Evolutionary conservation across 2,888 invertebrate genomes (phyloP).

Genomic region (Dryobota labecula): DNA sequence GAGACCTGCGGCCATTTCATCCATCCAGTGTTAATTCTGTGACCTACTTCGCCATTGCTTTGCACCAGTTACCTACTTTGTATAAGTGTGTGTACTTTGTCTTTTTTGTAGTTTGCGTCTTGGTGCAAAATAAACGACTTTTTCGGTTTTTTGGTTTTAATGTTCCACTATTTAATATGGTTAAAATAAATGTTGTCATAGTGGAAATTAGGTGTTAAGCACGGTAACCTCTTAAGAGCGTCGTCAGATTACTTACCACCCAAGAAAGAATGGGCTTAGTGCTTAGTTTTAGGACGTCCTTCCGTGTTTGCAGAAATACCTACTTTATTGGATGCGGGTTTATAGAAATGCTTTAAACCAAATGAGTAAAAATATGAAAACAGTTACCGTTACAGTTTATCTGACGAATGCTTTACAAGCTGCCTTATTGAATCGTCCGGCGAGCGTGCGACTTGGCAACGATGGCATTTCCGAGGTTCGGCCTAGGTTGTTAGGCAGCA

Average conservation of each 20-base stretch:
- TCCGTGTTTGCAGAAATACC: not conserved
- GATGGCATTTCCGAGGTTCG: conserved; percentile 87
- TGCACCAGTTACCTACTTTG: too few relatives aligned
- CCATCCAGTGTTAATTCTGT: too few relatives aligned
- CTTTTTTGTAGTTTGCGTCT: not conserved
- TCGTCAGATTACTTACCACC: not conserved
- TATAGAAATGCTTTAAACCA: not conserved
- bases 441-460: conserved; percentile 90
- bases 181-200: not conserved
- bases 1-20: too few relatives aligned
- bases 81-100: not conserved
- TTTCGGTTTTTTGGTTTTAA: too few relatives aligned
- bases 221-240: not conserved
- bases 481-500: conserved; percentile 88
- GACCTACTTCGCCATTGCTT: too few relatives aligned
- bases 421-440: conserved; percentile 89
- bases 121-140: not conserved
- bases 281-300: not conserved
- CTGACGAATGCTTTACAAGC: conserved; percentile 89
- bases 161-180: not conserved
- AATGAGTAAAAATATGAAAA: not conserved
- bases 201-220: not conserved
- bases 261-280: not conserved
- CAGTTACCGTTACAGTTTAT: conserved; percentile 26
- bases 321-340: not conserved